Base-by-base conservation (phyloP, 2,797 vertebrate species). In the Poeciliopsis presidionis region DNA sequence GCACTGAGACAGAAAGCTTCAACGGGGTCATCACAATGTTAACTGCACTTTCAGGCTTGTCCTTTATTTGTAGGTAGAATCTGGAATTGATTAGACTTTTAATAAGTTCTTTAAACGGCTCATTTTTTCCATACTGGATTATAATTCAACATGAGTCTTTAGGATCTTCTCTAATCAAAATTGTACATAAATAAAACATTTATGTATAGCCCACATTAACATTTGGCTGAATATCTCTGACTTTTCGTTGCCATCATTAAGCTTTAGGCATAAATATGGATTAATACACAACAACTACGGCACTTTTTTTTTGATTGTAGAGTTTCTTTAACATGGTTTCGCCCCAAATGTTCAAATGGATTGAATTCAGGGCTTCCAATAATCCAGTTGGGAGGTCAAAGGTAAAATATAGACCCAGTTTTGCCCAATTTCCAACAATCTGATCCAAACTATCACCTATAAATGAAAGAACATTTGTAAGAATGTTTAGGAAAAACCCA, bases 51-150 rank as follows among this genome's bases (percentile, higher is more conserved):
- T 73, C 0, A 63, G 20, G 30, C 49, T 22, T 74, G 28, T 63
- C 20, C 51, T 30, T 59, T 7, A 8, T 20, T 13, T 28, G 47
- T 12, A 22, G 74, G 46, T 55, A 25, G 25, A 47, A 33, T 51
- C 28, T 43, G 28, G 73, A 73, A 49, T 18, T 65, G 28, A 72
- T 82, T 74, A 81, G 14, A n/a, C 11, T 53, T 47, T 45, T 49
- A 65, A 28, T 28, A 63, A 11, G 12, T 41, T 67, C 22, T 67
- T 67, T 25, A 12, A 43, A 25, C 0, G 3, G 63, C 36, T 67
- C 18, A 5, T 63, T 16, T 41, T 65, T 39, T 67, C 8, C 36
- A 8, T 8, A 9, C 8, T 14, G 20, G 16, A 2, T 22, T 7
- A 61, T 22, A 67, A 25, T 43, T 13, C 7, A 22, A 13, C 36